A percentile compares a stretch with the other conserved stretches of the same genome.
Evolutionary conservation across 1,140 invertebrate genomes (phyloP).

Genomic region (Achatina immaculata): DNA sequence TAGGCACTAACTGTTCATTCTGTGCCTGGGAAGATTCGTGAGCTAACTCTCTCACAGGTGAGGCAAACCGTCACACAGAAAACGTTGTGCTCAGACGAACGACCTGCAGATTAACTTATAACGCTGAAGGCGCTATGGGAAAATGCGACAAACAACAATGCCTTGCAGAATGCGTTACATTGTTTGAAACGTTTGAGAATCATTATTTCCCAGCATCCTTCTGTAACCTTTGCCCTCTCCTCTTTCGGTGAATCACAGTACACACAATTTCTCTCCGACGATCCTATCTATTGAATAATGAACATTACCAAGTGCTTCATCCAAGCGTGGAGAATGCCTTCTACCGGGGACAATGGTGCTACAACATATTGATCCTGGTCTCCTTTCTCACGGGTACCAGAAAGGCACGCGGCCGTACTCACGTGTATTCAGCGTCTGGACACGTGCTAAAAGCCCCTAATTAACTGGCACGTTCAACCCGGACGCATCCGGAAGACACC

Average conservation of each 20-base stretch:
- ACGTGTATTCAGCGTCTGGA: background rate
- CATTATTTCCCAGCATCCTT: too few species aligned
- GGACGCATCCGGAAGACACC: background rate
- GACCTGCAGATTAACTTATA: too few species aligned
- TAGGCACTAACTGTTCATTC: too few species aligned
- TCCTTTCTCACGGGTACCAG: background rate
- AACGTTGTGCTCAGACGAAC: too few species aligned
- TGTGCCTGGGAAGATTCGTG: too few species aligned
- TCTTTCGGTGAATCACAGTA: background rate
- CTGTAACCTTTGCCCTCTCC: background rate
- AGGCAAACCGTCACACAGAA: too few species aligned
- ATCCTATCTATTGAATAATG: background rate
- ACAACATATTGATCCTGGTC: background rate
- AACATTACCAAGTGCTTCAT: background rate
- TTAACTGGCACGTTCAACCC: background rate
- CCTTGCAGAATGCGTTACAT: too few species aligned
- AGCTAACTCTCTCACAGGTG: too few species aligned
- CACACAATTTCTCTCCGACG: background rate
- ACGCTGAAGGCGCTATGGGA: too few species aligned
- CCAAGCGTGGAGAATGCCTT: background rate
- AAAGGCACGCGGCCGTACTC: background rate
- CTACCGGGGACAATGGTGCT: background rate
- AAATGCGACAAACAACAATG: too few species aligned
- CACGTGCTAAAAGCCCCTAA: constrained; percentile 16
- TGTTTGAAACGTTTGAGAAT: too few species aligned